These are phyloP conservation scores for Zophobas morio DNA, from an alignment of 1,140 invertebrate genomes.

Conservation along the genomic window DNA sequence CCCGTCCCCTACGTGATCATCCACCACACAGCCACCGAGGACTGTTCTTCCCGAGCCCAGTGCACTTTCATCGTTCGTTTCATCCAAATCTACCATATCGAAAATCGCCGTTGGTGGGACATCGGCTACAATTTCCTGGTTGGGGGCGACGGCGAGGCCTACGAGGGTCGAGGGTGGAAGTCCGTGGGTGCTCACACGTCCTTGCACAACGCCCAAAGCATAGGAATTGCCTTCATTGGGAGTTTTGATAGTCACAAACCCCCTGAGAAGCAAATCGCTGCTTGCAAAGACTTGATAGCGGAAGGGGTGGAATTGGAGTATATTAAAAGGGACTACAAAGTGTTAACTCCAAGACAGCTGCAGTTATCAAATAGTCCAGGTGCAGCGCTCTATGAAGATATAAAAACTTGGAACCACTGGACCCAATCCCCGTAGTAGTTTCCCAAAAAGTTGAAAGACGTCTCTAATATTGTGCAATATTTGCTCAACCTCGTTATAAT, in stretches of 20 bases:
- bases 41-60: slow-evolving; percentile 63
- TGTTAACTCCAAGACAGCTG: slow-evolving; percentile 63
- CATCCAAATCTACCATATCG: slow-evolving; percentile 82
- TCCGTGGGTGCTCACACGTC: slow-evolving; percentile 70
- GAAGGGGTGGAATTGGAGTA: slow-evolving; percentile 58
- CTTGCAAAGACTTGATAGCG: slow-evolving; percentile 55
- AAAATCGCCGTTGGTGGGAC: slow-evolving; percentile 74
- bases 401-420: slow-evolving; percentile 73
- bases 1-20: slow-evolving; percentile 58
- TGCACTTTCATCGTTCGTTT: slow-evolving; percentile 66
- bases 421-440: neutral
- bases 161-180: slow-evolving; percentile 76
- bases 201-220: slow-evolving; percentile 74
- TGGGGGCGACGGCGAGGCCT: slow-evolving; percentile 79
- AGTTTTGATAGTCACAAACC: slow-evolving; percentile 68
- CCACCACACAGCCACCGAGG: slow-evolving; percentile 67
- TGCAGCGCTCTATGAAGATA: slow-evolving; percentile 66
- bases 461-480: too few species aligned
- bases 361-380: slow-evolving; percentile 64
- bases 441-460: too few species aligned
- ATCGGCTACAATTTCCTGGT: slow-evolving; percentile 83
- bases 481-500: too few species aligned
- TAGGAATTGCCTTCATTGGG: slow-evolving; percentile 80
- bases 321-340: slow-evolving; percentile 59
- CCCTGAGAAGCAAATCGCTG: slow-evolving; percentile 51